Evolutionary conservation across 2,797 vertebrate species (phyloP).

Genomic region (Sphenopsis melanotis): DNA sequence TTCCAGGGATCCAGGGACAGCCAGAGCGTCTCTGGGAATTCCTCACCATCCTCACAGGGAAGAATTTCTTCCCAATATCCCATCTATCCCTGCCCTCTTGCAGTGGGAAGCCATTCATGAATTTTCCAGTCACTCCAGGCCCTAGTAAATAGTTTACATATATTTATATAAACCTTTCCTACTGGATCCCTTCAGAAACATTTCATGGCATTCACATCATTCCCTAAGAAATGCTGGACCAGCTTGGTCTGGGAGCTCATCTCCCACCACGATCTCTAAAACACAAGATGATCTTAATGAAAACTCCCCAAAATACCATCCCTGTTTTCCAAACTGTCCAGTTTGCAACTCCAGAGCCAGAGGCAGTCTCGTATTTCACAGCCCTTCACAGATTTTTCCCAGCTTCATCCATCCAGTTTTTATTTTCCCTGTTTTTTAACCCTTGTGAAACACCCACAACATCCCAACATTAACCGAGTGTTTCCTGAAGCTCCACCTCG

Average conservation of each 20-base stretch:
- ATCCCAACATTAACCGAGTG: accelerated
- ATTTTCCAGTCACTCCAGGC: neutral
- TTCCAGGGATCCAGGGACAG: neutral
- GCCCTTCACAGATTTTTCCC: neutral
- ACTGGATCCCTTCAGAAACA: neutral
- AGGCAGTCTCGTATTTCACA: neutral
- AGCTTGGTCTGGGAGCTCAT: neutral
- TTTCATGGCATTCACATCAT: neutral
- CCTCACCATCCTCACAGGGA: neutral
- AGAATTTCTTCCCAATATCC: neutral
- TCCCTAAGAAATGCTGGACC: neutral
- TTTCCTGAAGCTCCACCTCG: neutral
- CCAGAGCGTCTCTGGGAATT: neutral
- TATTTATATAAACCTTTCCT: neutral
- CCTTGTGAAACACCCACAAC: neutral
- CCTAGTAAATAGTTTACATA: accelerated
- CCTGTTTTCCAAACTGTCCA: neutral
- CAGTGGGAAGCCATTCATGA: neutral
- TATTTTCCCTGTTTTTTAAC: neutral
- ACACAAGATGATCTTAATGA: neutral
- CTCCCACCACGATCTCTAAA: neutral
- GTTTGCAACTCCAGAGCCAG: neutral
- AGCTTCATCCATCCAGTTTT: neutral
- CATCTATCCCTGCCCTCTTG: neutral
- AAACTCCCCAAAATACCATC: neutral